Base-by-base conservation (phyloP, 2,888 invertebrate species). In the Entomobrya proxima region DNA sequence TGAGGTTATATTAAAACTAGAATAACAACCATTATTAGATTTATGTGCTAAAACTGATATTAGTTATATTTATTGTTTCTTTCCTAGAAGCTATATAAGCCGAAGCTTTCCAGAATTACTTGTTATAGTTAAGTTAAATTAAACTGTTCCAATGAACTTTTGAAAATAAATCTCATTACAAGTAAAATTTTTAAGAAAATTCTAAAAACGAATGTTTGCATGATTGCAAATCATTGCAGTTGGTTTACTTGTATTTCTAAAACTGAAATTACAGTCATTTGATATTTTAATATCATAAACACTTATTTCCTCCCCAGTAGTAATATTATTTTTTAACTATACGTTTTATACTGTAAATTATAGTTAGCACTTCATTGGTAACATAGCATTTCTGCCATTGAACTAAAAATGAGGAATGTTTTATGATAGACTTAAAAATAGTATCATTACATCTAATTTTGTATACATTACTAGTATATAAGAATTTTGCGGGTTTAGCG, bases 1-100 rank as follows among this genome's bases (percentile, higher is more conserved):
- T 30, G 47, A 2, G 18, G 40, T 40, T 47, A 44, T n/a, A 58
- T 21, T 77, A 77, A 61, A 77, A 77, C 77, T 77, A 77, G 15
- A 30, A 77, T 77, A 77, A 77, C 77, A 77, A 77, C 64, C 77
- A 61, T 58, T 24, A 32, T 40, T 72, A 24, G 13, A 52, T 30
- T 52, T 75, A n/a, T 75, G n/a, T 27, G n/a, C 55, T 75, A 75
- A 32, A 44, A 37, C 2, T 24, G 21, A 18, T 21, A 32, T 55
- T 24, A 37, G 35, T 55, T 55, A 35, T 74, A 74, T 72, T 76
- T 76, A 76, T 55, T 75, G 37, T 24, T 44, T 50, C 18, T 76
- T 21, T 7, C 40, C 55, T 37, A 55, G 58, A 55, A 76, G 32
- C 76, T 76, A 76, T 40, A 64, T 21, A 21, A 64, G 35, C 21